Base-by-base conservation (phyloP, 2,797 vertebrate genomes). In the Tachyglossus aculeatus region DNA sequence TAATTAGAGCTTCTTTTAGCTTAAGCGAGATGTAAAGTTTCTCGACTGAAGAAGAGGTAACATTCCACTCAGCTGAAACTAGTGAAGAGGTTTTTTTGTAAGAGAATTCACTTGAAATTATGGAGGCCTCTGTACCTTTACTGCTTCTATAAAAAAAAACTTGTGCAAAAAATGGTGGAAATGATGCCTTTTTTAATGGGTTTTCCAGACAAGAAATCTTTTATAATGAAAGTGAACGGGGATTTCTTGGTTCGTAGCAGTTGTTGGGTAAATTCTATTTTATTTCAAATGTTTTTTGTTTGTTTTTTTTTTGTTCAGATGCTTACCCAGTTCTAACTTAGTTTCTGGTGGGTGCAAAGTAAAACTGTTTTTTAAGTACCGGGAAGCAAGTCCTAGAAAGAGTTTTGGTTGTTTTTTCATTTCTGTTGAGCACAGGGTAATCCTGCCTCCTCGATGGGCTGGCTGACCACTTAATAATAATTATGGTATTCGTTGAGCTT, bases 61-160 rank as follows among this genome's bases (percentile, higher is more conserved):
- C 32, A 80, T 76, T 81, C 81, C 21, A 9, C 44, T 54, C 44
- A 25, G 32, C 75, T 4, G 67, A 63, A 29, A 51, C 36, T 54
- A n/a, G n/a, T n/a, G n/a, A n/a, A n/a, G n/a, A n/a, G n/a, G n/a
- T n/a, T n/a, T n/a, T n/a, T 64, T 80, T 47, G 2, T 24, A 14
- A 40, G 21, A 68, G 22, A 18, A 34, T 8, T 48, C n/a, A 38
- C 37, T 34, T 71, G 43, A 21, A 48, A 10, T 80, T 5, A 14
- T 61, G 18, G 52, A n/a, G n/a, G 21, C 57, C 44, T 69, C 59
- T 45, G 22, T 69, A 34, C 43, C 5, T 37, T 61, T 67, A 44
- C 7, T 67, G 1, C 82, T 83, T 81, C 8, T 72, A 5, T 69
- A 4, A 71, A 63, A 47, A 69, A 60, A n/a, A 7, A 12, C 24